phyloP scores from a whole-genome alignment of 1,140 invertebrate species.

The Drosophila repletoides region DNA sequence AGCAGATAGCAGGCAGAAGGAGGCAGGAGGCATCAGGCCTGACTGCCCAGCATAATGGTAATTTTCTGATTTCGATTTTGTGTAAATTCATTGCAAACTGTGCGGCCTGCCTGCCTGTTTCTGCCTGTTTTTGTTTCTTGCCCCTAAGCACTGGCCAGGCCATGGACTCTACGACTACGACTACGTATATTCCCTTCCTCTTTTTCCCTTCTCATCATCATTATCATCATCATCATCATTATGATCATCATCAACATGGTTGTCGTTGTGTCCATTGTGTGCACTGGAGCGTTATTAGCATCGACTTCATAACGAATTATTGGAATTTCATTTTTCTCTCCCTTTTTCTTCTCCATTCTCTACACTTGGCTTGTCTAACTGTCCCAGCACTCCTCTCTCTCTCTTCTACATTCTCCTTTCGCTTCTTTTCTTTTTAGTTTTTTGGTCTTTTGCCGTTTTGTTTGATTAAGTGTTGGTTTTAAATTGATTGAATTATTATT shows the following conservation, averaged over 20 bases:
- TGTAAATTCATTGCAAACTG: conserved; percentile 76
- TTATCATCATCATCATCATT: conserved; percentile 6
- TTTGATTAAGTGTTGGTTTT: conserved; percentile 68
- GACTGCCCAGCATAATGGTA: conserved; percentile 70
- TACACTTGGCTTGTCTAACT: conserved; percentile 10
- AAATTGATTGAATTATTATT: conserved; percentile 77
- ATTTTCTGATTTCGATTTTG: conserved; percentile 80
- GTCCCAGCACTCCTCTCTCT: too few species aligned
- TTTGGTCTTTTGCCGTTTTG: conserved; percentile 33
- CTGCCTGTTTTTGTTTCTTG: conserved; percentile 21
- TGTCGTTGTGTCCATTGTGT: conserved; percentile 64
- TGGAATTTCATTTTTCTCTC: conserved; percentile 58
- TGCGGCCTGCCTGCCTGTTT: conserved; percentile 12
- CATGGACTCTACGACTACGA: conserved; percentile 3
- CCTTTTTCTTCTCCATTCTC: conserved; percentile 7
- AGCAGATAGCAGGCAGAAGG: neutral
- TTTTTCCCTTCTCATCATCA: conserved; percentile 4
- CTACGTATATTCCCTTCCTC: too few species aligned
- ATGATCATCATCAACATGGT: conserved; percentile 32
- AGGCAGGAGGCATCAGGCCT: conserved; percentile 25
- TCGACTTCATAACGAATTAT: conserved; percentile 79
- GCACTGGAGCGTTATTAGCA: conserved; percentile 75
- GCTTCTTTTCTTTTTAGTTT: conserved; percentile 38
- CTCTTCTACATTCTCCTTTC: conserved; percentile 9
- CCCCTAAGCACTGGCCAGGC: neutral